These are phyloP conservation scores for Caracal caracal DNA, from an alignment of 2,113 vertebrate genomes.

Conservation along the genomic window DNA sequence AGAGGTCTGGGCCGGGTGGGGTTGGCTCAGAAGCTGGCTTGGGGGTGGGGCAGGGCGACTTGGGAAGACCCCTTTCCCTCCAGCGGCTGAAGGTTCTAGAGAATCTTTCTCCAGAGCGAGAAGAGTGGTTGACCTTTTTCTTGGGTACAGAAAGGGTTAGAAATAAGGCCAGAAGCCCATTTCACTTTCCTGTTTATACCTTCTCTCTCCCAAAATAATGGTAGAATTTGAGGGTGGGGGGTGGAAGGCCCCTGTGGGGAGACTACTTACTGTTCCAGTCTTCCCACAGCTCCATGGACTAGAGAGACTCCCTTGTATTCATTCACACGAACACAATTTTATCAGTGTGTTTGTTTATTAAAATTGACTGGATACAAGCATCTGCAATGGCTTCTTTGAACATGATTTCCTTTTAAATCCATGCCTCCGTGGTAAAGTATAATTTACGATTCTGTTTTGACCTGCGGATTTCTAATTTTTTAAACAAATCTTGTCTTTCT, in stretches of 20 bases:
- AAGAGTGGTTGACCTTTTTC: not conserved
- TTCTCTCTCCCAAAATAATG: not conserved
- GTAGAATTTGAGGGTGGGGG: not conserved
- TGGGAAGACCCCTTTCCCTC: not conserved
- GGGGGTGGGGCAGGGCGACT: not conserved
- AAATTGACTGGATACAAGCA: not conserved
- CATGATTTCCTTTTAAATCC: not conserved
- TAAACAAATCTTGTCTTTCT: not conserved
- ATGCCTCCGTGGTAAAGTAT: not conserved
- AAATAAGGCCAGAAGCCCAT: not conserved
- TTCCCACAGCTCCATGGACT: not conserved
- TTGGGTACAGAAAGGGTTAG: not conserved
- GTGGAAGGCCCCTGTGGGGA: not conserved
- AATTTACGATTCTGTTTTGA: not conserved
- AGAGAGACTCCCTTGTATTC: not conserved
- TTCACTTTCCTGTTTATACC: not conserved
- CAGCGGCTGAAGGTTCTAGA: not conserved
- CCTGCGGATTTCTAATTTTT: not conserved
- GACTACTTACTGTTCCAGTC: fast-evolving
- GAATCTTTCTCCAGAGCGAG: not conserved
- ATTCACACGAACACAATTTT: not conserved
- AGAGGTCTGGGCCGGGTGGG: not conserved
- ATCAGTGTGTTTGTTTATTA: not conserved
- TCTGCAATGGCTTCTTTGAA: not conserved
- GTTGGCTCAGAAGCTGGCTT: not conserved